Evolutionary conservation across 1,140 invertebrate genomes (phyloP).

Genomic region (Drosophila tropicalis): DNA sequence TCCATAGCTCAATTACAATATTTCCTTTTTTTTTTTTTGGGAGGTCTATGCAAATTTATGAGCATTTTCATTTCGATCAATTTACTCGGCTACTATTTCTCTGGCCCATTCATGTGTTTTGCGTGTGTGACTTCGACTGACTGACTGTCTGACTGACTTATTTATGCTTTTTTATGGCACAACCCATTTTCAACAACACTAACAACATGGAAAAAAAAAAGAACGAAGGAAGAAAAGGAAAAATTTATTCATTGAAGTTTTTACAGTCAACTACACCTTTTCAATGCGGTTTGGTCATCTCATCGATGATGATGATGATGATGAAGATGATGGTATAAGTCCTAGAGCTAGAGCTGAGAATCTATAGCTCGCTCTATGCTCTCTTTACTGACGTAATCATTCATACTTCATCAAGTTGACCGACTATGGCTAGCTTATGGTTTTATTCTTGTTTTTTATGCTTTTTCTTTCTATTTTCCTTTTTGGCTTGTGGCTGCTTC

Average conservation of each 20-base stretch:
- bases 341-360: background rate
- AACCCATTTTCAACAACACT: slow-evolving; percentile 9
- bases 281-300: slow-evolving; percentile 57
- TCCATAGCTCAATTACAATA: slow-evolving; percentile 68
- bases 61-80: slow-evolving; percentile 74
- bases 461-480: slow-evolving; percentile 46
- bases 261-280: slow-evolving; percentile 81
- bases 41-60: slow-evolving; percentile 64
- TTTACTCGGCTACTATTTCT: slow-evolving; percentile 60
- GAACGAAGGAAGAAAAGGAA: slow-evolving; percentile 31
- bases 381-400: slow-evolving; percentile 66
- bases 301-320: background rate
- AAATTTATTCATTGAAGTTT: slow-evolving; percentile 82
- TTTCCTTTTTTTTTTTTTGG: slow-evolving; percentile 37
- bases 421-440: slow-evolving; percentile 41
- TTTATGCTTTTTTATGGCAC: slow-evolving; percentile 61
- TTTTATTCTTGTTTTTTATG: slow-evolving; percentile 31
- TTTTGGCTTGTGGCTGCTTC: slow-evolving; percentile 24
- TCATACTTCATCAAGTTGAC: slow-evolving; percentile 81
- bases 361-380: slow-evolving; percentile 16
- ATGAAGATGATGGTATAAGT: slow-evolving; percentile 21
- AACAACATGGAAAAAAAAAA: background rate
- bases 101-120: background rate
- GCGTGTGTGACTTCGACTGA: slow-evolving; percentile 30
- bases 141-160: slow-evolving; percentile 48